These are phyloP conservation scores for Ophion slaviceki DNA, from an alignment of 2,888 invertebrate species.

Conservation along the genomic window DNA sequence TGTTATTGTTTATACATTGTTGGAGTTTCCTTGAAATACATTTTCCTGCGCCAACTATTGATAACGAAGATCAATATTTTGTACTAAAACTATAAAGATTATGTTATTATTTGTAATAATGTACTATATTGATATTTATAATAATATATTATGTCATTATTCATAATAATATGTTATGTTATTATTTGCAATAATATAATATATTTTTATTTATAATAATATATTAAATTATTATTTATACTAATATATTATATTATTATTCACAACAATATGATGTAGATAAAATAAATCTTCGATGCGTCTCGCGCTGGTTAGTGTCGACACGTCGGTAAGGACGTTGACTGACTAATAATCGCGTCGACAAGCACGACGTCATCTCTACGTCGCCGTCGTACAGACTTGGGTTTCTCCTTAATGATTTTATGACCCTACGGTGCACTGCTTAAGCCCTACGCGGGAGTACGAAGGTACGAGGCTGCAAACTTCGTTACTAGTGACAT, in stretches of 20 bases:
- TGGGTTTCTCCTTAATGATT: constrained; percentile 18
- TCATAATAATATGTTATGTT: too few relatives aligned
- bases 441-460: constrained; percentile 19
- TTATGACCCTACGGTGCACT: constrained; percentile 32
- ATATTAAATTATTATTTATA: neutral
- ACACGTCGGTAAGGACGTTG: constrained; percentile 52
- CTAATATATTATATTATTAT: neutral
- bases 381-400: neutral
- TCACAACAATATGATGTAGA: neutral
- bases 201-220: too few relatives aligned
- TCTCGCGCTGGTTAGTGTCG: neutral
- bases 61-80: too few relatives aligned
- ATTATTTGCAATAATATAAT: too few relatives aligned
- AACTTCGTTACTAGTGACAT: constrained; percentile 34
- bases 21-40: too few relatives aligned
- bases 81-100: too few relatives aligned
- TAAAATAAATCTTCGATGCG: neutral
- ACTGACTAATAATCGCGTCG: constrained; percentile 13
- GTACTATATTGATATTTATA: too few relatives aligned
- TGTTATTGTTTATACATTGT: too few relatives aligned
- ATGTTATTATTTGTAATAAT: too few relatives aligned
- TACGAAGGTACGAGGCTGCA: constrained; percentile 30
- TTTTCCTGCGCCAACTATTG: too few relatives aligned
- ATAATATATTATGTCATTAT: too few relatives aligned
- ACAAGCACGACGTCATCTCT: constrained; percentile 26